Percentiles rank a stretch among this genome's conserved stretches.
Conservation (phyloP, 2,888 invertebrate genomes). For the Campopleginae sp. region DNA sequence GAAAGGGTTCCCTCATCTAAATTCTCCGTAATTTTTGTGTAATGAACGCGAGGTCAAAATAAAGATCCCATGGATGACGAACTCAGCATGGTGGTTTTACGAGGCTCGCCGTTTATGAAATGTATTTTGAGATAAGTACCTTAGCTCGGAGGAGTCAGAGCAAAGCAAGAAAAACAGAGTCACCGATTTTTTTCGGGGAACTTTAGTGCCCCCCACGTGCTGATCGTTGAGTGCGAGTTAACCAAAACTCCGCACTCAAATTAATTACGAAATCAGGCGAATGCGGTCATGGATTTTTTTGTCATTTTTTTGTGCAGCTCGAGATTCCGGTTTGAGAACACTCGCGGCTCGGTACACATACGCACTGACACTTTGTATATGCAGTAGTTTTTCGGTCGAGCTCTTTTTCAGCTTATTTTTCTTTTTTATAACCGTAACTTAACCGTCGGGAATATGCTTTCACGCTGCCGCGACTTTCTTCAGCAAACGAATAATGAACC, state of each 20-base stretch:
- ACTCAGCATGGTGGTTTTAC: slow-evolving; percentile 11
- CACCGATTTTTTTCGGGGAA: slow-evolving; percentile 25
- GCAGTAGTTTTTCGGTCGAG: slow-evolving; percentile 24
- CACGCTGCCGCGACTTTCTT: slow-evolving; percentile 34
- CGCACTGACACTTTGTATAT: slow-evolving; percentile 56
- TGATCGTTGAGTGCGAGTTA: slow-evolving; percentile 17
- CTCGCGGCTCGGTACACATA: slow-evolving; percentile 34
- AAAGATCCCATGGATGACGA: not conserved
- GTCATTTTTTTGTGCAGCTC: slow-evolving; percentile 25
- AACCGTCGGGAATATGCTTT: slow-evolving; percentile 53
- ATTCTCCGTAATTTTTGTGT: not conserved
- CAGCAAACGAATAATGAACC: slow-evolving; percentile 22
- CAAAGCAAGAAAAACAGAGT: slow-evolving; percentile 1
- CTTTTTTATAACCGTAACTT: slow-evolving; percentile 28
- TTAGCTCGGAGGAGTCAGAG: not conserved
- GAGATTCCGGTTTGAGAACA: slow-evolving; percentile 41
- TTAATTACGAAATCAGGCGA: slow-evolving; percentile 55
- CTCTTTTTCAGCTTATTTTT: not conserved
- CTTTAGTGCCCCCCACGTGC: slow-evolving; percentile 48
- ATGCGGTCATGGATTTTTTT: slow-evolving; percentile 34
- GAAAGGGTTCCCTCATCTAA: not conserved
- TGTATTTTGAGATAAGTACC: slow-evolving; percentile 15
- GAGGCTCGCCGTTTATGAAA: not conserved
- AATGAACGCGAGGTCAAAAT: not conserved
- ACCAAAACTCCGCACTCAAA: slow-evolving; percentile 46